A percentile compares a stretch with the other conserved stretches of the same genome.
phyloP scores from a whole-genome alignment of 2,113 vertebrate genomes.

The Lonchura striata region DNA sequence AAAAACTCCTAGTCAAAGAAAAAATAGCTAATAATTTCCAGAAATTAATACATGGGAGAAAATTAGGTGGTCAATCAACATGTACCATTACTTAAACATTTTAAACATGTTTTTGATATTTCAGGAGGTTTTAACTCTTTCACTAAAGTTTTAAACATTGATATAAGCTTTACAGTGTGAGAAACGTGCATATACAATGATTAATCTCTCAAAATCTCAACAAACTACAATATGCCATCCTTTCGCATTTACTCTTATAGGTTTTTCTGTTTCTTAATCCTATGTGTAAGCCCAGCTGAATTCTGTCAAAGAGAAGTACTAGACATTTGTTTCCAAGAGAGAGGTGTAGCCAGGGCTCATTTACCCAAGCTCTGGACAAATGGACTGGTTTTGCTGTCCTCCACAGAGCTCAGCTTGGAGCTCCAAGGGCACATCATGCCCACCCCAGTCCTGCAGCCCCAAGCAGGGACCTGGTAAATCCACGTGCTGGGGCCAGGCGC shows the following conservation, averaged over 20 bases:
- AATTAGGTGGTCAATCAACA: background rate
- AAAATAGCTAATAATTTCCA: background rate
- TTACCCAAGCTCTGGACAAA: background rate
- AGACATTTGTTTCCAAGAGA: background rate
- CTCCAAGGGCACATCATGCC: background rate
- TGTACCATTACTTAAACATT: background rate
- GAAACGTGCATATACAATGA: background rate
- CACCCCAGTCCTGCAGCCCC: background rate
- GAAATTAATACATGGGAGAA: background rate
- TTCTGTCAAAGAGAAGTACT: background rate
- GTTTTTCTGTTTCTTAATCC: background rate
- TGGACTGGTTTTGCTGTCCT: background rate
- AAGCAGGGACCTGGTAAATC: background rate
- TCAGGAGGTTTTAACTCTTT: background rate
- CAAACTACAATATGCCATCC: background rate
- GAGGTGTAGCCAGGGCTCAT: background rate
- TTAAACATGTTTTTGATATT: background rate
- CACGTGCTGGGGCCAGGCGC: fast-evolving
- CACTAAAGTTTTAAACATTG: background rate
- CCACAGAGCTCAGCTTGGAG: background rate
- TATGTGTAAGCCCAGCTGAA: background rate
- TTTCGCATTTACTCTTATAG: background rate
- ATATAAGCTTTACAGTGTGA: background rate
- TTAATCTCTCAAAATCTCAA: background rate
- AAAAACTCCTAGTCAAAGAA: background rate